These are phyloP conservation scores for Linurgus olivaceus DNA, from an alignment of 2,797 vertebrate genomes.

Conservation along the genomic window DNA sequence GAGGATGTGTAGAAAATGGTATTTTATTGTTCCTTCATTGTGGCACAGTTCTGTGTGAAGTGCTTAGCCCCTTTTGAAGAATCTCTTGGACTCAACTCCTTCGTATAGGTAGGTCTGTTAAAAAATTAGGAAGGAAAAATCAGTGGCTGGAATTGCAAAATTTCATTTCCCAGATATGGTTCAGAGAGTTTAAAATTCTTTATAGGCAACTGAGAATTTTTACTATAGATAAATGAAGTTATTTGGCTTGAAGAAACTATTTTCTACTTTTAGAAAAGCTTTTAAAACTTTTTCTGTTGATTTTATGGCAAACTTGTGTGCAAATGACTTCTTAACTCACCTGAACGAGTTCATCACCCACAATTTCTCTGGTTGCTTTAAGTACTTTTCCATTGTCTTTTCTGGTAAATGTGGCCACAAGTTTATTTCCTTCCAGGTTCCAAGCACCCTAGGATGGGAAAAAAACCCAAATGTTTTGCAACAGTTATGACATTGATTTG, in stretches of 20 bases:
- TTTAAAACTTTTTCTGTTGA: background rate
- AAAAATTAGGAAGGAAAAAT: constrained; percentile 18
- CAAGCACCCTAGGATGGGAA: constrained; percentile 82
- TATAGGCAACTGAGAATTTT: background rate
- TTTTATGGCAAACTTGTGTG: background rate
- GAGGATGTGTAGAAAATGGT: background rate
- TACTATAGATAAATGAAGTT: background rate
- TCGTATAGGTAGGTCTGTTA: constrained; percentile 88
- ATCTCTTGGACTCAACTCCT: constrained; percentile 88
- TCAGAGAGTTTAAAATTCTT: background rate
- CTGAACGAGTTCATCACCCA: constrained; percentile 85
- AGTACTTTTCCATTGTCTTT: constrained; percentile 89
- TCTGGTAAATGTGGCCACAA: constrained; percentile 84
- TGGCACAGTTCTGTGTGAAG: background rate
- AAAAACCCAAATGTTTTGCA: background rate
- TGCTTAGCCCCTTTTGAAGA: constrained; percentile 85
- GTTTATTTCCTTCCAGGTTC: constrained; percentile 78
- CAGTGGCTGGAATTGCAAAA: background rate
- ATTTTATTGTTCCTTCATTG: background rate
- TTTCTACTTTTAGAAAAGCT: background rate
- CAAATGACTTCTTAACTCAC: constrained; percentile 68
- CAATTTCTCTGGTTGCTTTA: constrained; percentile 75
- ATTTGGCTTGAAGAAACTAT: background rate
- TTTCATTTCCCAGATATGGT: background rate
- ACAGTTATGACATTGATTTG: background rate